Evolutionary conservation across 2,888 invertebrate species (phyloP).

Genomic region (Pocota personata): DNA sequence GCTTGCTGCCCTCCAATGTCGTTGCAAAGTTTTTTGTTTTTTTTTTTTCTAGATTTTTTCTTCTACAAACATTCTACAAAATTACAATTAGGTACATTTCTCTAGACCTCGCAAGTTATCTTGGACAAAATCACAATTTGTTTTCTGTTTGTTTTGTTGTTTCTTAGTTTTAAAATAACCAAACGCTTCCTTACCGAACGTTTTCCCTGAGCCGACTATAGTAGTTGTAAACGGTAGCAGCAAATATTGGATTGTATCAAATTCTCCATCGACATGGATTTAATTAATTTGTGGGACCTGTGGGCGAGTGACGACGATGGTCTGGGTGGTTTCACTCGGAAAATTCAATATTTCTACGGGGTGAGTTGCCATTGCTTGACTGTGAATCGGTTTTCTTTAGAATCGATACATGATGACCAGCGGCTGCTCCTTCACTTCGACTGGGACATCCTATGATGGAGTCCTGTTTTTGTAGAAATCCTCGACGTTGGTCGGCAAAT

Average conservation of each 20-base stretch:
- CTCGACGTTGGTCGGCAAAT: conserved; percentile 82
- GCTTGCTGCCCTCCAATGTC: conserved; percentile 57
- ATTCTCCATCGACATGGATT: conserved; percentile 53
- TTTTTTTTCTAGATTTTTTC: conserved; percentile 16
- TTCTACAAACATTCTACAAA: conserved; percentile 72
- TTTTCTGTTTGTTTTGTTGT: conserved; percentile 32
- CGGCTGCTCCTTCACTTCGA: conserved; percentile 80
- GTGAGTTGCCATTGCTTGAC: conserved; percentile 78
- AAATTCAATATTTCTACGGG: conserved; percentile 81
- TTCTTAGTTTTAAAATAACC: conserved; percentile 67
- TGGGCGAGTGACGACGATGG: conserved; percentile 13
- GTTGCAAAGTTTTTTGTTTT: conserved; percentile 35
- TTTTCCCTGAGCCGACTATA: conserved; percentile 74
- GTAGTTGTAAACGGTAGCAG: conserved; percentile 73
- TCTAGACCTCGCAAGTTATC: conserved; percentile 70
- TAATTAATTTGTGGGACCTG: conserved; percentile 60
- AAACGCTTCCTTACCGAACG: conserved; percentile 72
- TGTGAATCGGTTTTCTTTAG: conserved; percentile 82
- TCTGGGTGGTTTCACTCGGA: conserved; percentile 78
- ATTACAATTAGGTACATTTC: conserved; percentile 74
- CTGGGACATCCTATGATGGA: conserved; percentile 81
- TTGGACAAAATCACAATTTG: conserved; percentile 73
- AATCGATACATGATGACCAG: conserved; percentile 82
- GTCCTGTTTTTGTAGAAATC: conserved; percentile 81
- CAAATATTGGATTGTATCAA: conserved; percentile 73